Conservation (phyloP, 2,113 vertebrate genomes). For the Seriola aureovittata region DNA sequence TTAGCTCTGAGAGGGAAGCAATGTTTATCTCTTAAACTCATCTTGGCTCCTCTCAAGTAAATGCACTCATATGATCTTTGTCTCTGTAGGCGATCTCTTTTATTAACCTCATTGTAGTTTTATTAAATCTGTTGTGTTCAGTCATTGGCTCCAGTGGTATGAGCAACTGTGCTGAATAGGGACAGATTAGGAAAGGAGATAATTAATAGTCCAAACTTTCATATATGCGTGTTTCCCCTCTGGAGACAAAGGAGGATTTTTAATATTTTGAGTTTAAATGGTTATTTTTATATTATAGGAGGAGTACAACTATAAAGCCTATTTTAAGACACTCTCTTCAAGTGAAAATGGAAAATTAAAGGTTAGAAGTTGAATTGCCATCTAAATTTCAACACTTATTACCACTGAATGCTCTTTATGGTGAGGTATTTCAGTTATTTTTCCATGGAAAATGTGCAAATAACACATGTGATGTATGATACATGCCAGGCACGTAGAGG, state of each 20-base stretch:
- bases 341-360: background rate
- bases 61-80: background rate
- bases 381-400: background rate
- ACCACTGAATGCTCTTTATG: background rate
- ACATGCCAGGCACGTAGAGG: background rate
- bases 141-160: slow-evolving; percentile 16
- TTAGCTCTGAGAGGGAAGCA: slow-evolving; percentile 21
- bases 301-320: background rate
- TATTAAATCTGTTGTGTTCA: slow-evolving; percentile 23
- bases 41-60: slow-evolving; percentile 8
- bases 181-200: slow-evolving; percentile 33
- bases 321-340: background rate
- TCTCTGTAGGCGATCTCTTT: slow-evolving; percentile 28
- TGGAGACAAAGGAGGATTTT: slow-evolving; percentile 37
- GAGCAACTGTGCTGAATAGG: slow-evolving; percentile 44
- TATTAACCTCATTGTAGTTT: slow-evolving; percentile 32
- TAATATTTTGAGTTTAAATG: background rate
- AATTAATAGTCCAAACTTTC: slow-evolving; percentile 24
- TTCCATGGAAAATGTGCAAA: background rate
- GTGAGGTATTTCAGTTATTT: background rate
- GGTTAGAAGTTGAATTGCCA: background rate
- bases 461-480: background rate
- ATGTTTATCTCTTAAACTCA: slow-evolving; percentile 2
- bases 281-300: slow-evolving; percentile 2
- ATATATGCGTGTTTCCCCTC: slow-evolving; percentile 21